These are phyloP conservation scores for Venustaconcha ellipsiformis DNA, from an alignment of 1,140 invertebrate species.

Conservation along the genomic window DNA sequence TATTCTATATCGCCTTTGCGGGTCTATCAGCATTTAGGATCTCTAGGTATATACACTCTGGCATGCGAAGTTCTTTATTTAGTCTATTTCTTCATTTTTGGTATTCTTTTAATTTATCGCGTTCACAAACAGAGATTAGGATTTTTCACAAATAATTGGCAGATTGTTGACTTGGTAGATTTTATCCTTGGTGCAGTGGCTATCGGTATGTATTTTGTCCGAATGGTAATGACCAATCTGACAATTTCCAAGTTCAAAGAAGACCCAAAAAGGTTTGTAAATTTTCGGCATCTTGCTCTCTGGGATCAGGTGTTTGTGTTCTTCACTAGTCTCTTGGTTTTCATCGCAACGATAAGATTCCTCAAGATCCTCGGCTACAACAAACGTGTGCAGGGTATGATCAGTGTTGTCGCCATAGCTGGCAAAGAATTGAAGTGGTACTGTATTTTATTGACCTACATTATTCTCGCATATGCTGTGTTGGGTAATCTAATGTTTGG, in stretches of 20 bases:
- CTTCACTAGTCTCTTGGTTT: constrained; percentile 35
- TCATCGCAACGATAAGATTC: constrained; percentile 44
- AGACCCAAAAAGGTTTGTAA: constrained; percentile 45
- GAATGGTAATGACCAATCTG: constrained; percentile 34
- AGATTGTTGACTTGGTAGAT: constrained; percentile 63
- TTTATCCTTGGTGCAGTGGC: constrained; percentile 57
- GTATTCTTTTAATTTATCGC: constrained; percentile 30
- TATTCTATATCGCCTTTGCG: constrained; percentile 54
- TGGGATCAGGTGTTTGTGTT: constrained; percentile 40
- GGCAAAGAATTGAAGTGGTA: constrained; percentile 45
- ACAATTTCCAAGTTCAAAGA: constrained; percentile 34
- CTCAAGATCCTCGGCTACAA: constrained; percentile 57
- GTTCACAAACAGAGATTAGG: constrained; percentile 43
- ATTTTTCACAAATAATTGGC: constrained; percentile 68
- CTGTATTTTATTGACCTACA: constrained; percentile 36
- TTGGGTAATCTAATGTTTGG: constrained; percentile 47
- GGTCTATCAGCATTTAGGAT: constrained; percentile 55
- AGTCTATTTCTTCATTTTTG: constrained; percentile 43
- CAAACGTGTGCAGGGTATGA: constrained; percentile 45
- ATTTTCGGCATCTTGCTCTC: constrained; percentile 46
- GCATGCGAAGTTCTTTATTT: constrained; percentile 53
- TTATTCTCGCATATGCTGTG: constrained; percentile 37
- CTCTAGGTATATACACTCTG: constrained; percentile 46
- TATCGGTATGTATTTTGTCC: constrained; percentile 61
- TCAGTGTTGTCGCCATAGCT: constrained; percentile 37